phyloP scores from a whole-genome alignment of 2,113 vertebrate genomes.

The Takifugu bimaculatus region DNA sequence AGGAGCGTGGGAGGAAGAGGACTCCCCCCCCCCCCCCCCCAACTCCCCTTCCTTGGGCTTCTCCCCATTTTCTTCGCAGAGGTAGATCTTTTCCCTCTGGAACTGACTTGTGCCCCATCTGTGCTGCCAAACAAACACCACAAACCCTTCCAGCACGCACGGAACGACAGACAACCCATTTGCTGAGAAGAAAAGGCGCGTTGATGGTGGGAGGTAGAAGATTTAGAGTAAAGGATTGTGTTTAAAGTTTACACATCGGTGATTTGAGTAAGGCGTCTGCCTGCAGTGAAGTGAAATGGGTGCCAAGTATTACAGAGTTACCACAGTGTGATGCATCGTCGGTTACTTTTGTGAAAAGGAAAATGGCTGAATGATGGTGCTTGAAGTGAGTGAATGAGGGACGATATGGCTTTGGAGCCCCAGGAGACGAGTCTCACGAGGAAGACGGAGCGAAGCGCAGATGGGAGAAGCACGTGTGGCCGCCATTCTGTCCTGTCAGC shows the following conservation, averaged over 20 bases:
- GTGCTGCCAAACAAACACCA: slow-evolving; percentile 13
- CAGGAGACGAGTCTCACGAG: background rate
- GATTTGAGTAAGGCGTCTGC: slow-evolving; percentile 16
- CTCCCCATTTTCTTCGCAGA: slow-evolving; percentile 9
- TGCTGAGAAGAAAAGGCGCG: slow-evolving; percentile 16
- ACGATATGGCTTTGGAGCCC: background rate
- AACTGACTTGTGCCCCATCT: slow-evolving; percentile 28
- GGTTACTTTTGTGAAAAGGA: background rate
- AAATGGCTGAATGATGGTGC: slow-evolving; percentile 17
- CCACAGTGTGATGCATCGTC: background rate
- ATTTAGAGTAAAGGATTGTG: slow-evolving; percentile 20
- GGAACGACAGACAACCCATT: background rate
- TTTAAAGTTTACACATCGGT: slow-evolving; percentile 32
- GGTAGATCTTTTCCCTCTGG: slow-evolving; percentile 5
- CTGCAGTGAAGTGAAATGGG: background rate
- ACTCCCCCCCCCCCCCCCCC: background rate
- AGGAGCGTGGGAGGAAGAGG: slow-evolving; percentile 7
- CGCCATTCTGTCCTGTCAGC: background rate
- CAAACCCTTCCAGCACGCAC: slow-evolving; percentile 9
- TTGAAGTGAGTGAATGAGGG: slow-evolving; percentile 10
- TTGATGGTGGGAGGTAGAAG: slow-evolving; percentile 11
- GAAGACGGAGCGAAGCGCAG: background rate
- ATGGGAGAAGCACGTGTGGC: background rate
- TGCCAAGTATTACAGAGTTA: slow-evolving; percentile 1
- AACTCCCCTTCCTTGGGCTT: slow-evolving; percentile 13